Base-by-base conservation (phyloP, 2,113 vertebrate species). In the Myxocyprinus asiaticus region DNA sequence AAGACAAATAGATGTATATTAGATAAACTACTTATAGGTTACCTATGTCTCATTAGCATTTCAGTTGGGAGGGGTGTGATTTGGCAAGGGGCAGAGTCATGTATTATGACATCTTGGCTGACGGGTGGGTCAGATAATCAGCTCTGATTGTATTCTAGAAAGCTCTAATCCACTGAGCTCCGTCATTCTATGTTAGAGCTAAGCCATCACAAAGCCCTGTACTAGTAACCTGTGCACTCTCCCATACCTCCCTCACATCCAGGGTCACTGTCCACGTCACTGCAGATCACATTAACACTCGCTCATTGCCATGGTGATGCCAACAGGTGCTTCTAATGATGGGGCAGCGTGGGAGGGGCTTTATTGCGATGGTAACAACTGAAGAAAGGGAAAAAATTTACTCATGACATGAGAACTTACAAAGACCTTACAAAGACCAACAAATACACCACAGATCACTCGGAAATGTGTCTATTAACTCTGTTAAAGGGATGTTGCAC, bases 161-260 rank as follows among this genome's bases (percentile, higher is more conserved):
- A 33, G 22, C 22, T 33, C 14, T 82, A 82, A 82, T 77, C 80
- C 11, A 11, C 50, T 67, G 66, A 77, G 75, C 15, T 43, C 71
- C 45, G 33, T 69, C 80, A 82, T 44, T 62, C 43, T 56, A 67
- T 56, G 67, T 77, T 67, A 77, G 43, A 65, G 61, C 51, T 59
- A 71, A 82, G 43, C 67, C 43, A 45, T 43, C 6, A 33, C 55
- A 44, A 61, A 42, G 55, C 64, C 45, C 12, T 44, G 11, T 1
- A 2, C 47, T 10, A 55, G 66, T 56, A 15, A 71, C 74, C 74
- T 42, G 64, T 58, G 61, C 44, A 15, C 51, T 71, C 42, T 50
- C 12, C 76, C 14, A 51, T 66, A 64, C 47, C 48, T 43, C 50
- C 9, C 22, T 56, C 22, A 56, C 22, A 43, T 4, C 8, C 33